Evolutionary conservation across 2,888 invertebrate species (phyloP).

Genomic region (Psylliodes chrysocephalus): DNA sequence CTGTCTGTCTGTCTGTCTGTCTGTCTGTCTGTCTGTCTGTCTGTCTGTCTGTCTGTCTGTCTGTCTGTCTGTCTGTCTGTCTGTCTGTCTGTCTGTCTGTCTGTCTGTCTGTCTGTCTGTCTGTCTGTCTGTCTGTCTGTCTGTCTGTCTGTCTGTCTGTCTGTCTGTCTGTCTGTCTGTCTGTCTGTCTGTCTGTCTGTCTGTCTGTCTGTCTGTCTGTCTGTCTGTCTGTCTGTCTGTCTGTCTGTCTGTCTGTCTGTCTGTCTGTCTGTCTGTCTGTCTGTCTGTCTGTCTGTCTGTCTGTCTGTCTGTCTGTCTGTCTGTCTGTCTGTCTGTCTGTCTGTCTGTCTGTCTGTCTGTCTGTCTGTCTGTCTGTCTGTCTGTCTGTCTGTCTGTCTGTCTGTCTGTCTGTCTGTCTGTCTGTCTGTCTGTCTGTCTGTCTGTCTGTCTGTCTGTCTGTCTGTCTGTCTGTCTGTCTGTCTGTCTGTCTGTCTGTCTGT

Average conservation of each 20-base stretch:
- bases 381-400: conserved; percentile 14
- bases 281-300: conserved; percentile 25
- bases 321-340: conserved; percentile 16
- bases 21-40: conserved; percentile 25
- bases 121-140: conserved; percentile 24
- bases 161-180: conserved; percentile 26
- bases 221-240: conserved; percentile 26
- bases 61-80: conserved; percentile 25
- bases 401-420: conserved; percentile 20
- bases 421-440: conserved; percentile 18
- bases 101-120: conserved; percentile 26
- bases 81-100: conserved; percentile 25
- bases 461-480: conserved; percentile 6
- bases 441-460: conserved; percentile 14
- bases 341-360: conserved; percentile 19
- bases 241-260: conserved; percentile 25
- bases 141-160: conserved; percentile 25
- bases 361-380: conserved; percentile 18
- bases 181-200: conserved; percentile 25
- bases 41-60: conserved; percentile 25
- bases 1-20: conserved; percentile 25
- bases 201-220: conserved; percentile 25
- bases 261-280: conserved; percentile 25
- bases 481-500: conserved; percentile 27
- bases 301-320: conserved; percentile 21